Evolutionary conservation across 2,888 invertebrate genomes (phyloP), one percentile per base, ranked within the genome.

Genomic region (Nemurella pictetii): DNA sequence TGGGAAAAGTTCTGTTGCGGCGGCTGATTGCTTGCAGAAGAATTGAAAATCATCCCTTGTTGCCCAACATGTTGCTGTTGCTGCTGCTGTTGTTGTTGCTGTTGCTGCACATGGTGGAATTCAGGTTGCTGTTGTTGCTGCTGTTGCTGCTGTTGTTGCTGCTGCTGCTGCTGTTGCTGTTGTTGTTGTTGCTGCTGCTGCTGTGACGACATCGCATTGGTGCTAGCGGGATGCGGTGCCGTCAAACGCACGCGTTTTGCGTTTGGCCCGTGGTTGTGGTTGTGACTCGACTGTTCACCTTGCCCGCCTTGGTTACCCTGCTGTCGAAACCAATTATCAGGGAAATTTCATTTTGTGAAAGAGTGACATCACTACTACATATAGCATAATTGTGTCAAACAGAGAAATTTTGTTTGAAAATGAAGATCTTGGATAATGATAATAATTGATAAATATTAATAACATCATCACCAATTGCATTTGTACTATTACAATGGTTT

Each of bases 191-290:
- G 90, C 83, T 91, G 91, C 20, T 91, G 91, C 75, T 91, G 91
- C 74, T 92, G 91, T n/a, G 78, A 72, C 27, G 84, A 84, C 83
- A 80, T 85, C n/a, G 85, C 78, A 91, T 91, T 78, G 55, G 55
- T 55, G 91, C 91, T 84, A 20, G 85, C 84, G 25, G 85, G 86
- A 81, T 86, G 86, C 26, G 92, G 92, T 0, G 93, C 92, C n/a
- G 93, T 92, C 82, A 95, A 89, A 36, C 95, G 91, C 15, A 94
- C 94, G 78, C 95, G 91, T 89, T 95, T 95, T 5, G 94, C 92
- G 87, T 91, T 93, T 83, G 92, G 92, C 29, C 92, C 93, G 84
- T 93, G 92, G 85, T 91, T 91, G 86, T 86, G 86, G 85, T 91
- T 91, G 86, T 86, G 86, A 85, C 87, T 87, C 4, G 88, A 87